Evolutionary conservation across 1,140 invertebrate species (phyloP).

Genomic region (Scaptomyza pallida): DNA sequence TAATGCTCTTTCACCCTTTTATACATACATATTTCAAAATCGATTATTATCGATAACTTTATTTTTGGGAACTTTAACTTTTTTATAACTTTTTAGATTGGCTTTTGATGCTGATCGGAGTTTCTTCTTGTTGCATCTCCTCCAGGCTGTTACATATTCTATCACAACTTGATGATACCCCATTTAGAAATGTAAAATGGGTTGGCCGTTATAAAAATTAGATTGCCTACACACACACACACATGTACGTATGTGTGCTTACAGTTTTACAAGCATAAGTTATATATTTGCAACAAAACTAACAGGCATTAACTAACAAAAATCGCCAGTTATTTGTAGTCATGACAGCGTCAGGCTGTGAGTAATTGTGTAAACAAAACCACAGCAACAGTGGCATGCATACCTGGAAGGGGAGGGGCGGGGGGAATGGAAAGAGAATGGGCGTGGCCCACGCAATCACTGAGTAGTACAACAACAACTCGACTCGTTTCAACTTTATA

Average conservation of each 20-base stretch:
- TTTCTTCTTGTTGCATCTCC: too few relatives aligned
- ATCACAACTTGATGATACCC: too few relatives aligned
- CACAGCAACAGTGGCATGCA: slow-evolving; percentile 12
- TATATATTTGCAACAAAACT: slow-evolving; percentile 23
- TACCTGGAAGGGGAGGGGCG: neutral
- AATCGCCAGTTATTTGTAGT: slow-evolving; percentile 53
- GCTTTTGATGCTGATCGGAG: too few relatives aligned
- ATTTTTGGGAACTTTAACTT: too few relatives aligned
- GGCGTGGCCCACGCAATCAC: slow-evolving; percentile 65
- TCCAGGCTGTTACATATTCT: too few relatives aligned
- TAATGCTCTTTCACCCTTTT: too few relatives aligned
- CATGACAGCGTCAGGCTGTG: slow-evolving; percentile 58
- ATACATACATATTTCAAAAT: too few relatives aligned
- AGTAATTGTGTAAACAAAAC: slow-evolving; percentile 76
- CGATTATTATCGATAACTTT: too few relatives aligned
- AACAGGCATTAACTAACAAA: slow-evolving; percentile 65
- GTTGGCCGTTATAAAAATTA: neutral
- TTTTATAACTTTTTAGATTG: too few relatives aligned
- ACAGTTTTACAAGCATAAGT: neutral
- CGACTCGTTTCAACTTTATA: slow-evolving; percentile 72
- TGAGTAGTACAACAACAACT: slow-evolving; percentile 47
- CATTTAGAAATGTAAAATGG: neutral
- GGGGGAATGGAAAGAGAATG: neutral
- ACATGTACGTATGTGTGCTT: neutral
- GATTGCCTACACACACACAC: neutral